These are phyloP conservation scores for Hoplias malabaricus DNA, from an alignment of 2,113 vertebrate genomes.

Conservation along the genomic window DNA sequence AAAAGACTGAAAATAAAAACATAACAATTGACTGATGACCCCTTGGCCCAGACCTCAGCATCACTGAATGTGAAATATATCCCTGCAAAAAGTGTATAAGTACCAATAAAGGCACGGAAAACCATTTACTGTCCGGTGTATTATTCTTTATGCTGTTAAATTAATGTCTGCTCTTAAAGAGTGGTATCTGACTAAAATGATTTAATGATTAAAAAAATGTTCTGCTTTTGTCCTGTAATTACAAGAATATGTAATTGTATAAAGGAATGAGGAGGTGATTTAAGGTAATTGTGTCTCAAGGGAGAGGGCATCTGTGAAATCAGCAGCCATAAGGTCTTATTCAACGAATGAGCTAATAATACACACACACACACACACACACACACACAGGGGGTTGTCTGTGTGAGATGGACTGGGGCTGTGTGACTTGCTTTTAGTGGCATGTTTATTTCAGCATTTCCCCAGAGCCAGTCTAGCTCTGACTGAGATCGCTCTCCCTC, in stretches of 20 bases:
- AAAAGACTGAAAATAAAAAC: too few species aligned
- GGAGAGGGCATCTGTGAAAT: conserved; percentile 26
- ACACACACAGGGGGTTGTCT: neutral
- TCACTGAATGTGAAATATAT: too few species aligned
- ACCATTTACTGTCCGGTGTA: too few species aligned
- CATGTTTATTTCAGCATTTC: conserved; percentile 1
- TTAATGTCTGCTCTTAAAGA: too few species aligned
- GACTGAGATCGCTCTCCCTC: neutral
- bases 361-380: neutral
- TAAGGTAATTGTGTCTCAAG: neutral
- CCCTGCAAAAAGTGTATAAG: too few species aligned
- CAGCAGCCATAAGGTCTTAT: conserved; percentile 10
- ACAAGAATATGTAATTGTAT: neutral
- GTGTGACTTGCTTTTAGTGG: neutral
- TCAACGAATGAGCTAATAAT: neutral
- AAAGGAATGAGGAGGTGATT: neutral
- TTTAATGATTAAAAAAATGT: too few species aligned
- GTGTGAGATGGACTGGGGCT: neutral
- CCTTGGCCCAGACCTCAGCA: too few species aligned
- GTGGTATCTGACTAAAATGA: too few species aligned
- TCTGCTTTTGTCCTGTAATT: neutral
- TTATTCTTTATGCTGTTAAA: too few species aligned
- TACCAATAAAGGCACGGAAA: too few species aligned
- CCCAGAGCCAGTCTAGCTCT: neutral
- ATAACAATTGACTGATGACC: too few species aligned